Conservation (phyloP, 1,140 invertebrate species). For the Penaeus japonicus region DNA sequence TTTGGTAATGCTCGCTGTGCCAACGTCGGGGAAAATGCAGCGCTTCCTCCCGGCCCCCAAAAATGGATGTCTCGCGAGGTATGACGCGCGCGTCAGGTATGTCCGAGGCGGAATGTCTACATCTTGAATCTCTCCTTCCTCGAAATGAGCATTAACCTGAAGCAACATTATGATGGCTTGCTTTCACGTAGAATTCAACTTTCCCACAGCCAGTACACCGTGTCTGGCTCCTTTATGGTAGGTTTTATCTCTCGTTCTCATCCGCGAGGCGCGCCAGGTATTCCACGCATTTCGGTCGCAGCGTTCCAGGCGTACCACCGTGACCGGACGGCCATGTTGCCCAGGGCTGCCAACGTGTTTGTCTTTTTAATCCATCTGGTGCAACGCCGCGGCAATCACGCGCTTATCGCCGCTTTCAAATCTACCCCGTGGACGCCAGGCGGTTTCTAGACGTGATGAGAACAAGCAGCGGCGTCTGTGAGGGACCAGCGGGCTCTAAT, state of each 20-base stretch:
- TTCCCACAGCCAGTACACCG: constrained; percentile 43
- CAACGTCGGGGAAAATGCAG: not conserved
- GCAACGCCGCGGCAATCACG: constrained; percentile 30
- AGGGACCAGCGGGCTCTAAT: not conserved
- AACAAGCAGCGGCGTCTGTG: not conserved
- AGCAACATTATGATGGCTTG: constrained; percentile 45
- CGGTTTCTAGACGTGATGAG: not conserved
- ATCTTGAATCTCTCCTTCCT: constrained; percentile 30
- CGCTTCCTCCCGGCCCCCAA: constrained; percentile 10
- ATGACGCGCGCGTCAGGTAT: constrained; percentile 45
- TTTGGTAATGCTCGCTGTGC: not conserved
- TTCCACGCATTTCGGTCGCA: constrained; percentile 47
- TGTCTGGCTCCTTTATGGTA: constrained; percentile 49
- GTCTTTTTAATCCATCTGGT: constrained; percentile 33
- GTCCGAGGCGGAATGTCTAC: constrained; percentile 35
- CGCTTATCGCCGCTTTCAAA: not conserved
- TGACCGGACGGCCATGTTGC: constrained; percentile 51
- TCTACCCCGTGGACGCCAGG: not conserved
- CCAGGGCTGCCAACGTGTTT: constrained; percentile 50
- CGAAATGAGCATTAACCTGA: constrained; percentile 34
- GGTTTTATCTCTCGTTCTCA: constrained; percentile 53
- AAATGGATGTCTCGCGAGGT: constrained; percentile 41
- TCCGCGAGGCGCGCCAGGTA: constrained; percentile 49
- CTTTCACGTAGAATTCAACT: constrained; percentile 35
- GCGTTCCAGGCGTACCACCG: constrained; percentile 53